phyloP scores from a whole-genome alignment of 2,797 vertebrate genomes.

The Scyliorhinus canicula region DNA sequence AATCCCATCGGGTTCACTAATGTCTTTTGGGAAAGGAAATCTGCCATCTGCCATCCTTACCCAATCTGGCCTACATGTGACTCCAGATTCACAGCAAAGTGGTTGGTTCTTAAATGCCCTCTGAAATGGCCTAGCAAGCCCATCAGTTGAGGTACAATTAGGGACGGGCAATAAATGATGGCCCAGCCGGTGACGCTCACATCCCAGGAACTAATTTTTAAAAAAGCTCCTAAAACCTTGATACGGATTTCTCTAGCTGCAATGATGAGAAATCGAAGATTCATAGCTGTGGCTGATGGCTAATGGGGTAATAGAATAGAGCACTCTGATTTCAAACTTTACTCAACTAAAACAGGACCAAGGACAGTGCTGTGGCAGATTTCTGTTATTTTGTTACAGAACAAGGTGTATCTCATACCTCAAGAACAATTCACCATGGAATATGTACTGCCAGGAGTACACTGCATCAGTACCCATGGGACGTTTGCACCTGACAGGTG shows the following conservation, averaged over 20 bases:
- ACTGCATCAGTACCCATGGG: slow-evolving; percentile 77
- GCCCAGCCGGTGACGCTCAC: too few species aligned
- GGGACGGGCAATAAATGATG: too few species aligned
- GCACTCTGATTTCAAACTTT: background rate
- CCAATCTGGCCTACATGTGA: too few species aligned
- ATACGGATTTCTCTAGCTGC: background rate
- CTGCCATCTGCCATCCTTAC: too few species aligned
- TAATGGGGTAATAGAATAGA: background rate
- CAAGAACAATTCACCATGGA: slow-evolving; percentile 70
- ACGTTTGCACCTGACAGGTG: slow-evolving; percentile 78
- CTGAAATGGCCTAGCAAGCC: too few species aligned
- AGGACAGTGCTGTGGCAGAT: background rate
- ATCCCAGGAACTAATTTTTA: too few species aligned
- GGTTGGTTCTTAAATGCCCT: too few species aligned
- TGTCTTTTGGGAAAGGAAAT: too few species aligned
- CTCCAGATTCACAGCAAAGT: too few species aligned
- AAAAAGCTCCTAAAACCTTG: background rate
- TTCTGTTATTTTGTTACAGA: slow-evolving; percentile 53
- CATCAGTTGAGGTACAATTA: too few species aligned
- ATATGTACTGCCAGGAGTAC: slow-evolving; percentile 69
- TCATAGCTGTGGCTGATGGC: background rate
- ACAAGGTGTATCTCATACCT: slow-evolving; percentile 74
- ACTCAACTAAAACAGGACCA: background rate
- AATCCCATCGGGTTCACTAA: too few species aligned
- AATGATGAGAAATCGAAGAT: background rate